A percentile compares a stretch with the other conserved stretches of the same genome.
Evolutionary conservation across 2,888 invertebrate genomes (phyloP).

Genomic region (Scaptodrosophila latifasciaeformis): DNA sequence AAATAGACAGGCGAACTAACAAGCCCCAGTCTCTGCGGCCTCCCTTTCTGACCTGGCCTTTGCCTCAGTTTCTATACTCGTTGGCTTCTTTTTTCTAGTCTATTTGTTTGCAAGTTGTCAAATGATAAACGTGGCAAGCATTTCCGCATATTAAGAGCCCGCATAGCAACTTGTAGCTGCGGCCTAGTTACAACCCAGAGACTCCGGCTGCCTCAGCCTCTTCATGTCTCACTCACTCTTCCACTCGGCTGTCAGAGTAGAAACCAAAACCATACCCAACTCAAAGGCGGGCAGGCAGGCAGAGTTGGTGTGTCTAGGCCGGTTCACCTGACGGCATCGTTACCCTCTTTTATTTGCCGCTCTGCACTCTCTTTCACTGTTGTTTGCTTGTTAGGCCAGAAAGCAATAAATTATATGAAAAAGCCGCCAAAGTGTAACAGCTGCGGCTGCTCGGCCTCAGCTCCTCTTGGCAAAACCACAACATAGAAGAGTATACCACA

Average conservation of each 20-base stretch:
- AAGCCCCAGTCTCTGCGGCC: slow-evolving; percentile 9
- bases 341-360: too few relatives aligned
- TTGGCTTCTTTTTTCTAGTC: background rate
- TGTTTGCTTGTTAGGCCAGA: slow-evolving; percentile 10
- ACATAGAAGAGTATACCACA: slow-evolving; percentile 15
- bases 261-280: slow-evolving; percentile 16
- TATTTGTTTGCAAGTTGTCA: slow-evolving; percentile 31
- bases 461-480: slow-evolving; percentile 16
- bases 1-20: slow-evolving; percentile 39
- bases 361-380: slow-evolving; percentile 7
- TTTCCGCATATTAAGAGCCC: slow-evolving; percentile 14
- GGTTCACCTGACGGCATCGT: slow-evolving; percentile 23
- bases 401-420: slow-evolving; percentile 66
- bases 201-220: too few relatives aligned
- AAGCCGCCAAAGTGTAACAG: slow-evolving; percentile 68
- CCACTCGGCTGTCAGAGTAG: slow-evolving; percentile 11
- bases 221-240: too few relatives aligned
- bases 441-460: slow-evolving; percentile 51
- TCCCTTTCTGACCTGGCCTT: too few relatives aligned
- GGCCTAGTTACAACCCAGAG: slow-evolving; percentile 42
- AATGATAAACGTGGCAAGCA: slow-evolving; percentile 47
- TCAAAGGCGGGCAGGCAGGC: background rate
- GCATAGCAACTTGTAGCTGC: slow-evolving; percentile 52
- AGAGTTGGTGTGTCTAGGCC: slow-evolving; percentile 18
- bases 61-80: slow-evolving; percentile 2